Evolutionary conservation across 2,797 vertebrate species (phyloP).

Genomic region (Lateolabrax maculatus): DNA sequence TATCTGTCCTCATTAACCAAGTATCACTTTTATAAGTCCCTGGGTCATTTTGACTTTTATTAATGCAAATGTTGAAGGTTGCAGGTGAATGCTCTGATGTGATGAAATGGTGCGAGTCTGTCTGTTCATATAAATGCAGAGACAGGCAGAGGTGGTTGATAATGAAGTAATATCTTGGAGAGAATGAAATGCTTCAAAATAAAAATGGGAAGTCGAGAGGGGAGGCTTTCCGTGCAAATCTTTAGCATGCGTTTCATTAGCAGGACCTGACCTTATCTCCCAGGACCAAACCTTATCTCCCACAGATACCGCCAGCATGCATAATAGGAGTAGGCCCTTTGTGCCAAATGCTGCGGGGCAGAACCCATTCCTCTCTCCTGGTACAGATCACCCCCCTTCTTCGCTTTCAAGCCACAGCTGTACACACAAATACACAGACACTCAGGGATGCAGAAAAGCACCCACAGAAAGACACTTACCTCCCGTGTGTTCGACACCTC

Average conservation of each 20-base stretch:
- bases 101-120: constrained; percentile 17
- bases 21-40: constrained; percentile 60
- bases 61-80: constrained; percentile 51
- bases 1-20: constrained; percentile 64
- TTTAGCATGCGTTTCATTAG: constrained; percentile 80
- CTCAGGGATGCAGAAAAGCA: constrained; percentile 59
- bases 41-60: constrained; percentile 55
- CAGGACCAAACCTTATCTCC: constrained; percentile 71
- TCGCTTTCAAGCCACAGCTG: constrained; percentile 73
- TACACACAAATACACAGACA: constrained; percentile 68
- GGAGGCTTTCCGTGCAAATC: constrained; percentile 63
- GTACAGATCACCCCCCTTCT: constrained; percentile 49
- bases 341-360: constrained; percentile 79
- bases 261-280: constrained; percentile 78
- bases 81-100: constrained; percentile 46
- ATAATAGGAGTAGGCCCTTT: constrained; percentile 82
- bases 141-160: constrained; percentile 30
- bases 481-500: constrained; percentile 48
- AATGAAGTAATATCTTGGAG: constrained; percentile 41
- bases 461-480: constrained; percentile 62
- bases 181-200: constrained; percentile 61
- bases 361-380: constrained; percentile 56
- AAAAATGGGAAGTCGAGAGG: constrained; percentile 65
- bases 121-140: constrained; percentile 56
- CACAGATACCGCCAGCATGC: constrained; percentile 77